Percentiles rank a stretch among this genome's conserved stretches.
Evolutionary conservation across 1,140 invertebrate genomes (phyloP).

Genomic region (Aphaenogaster rudis): DNA sequence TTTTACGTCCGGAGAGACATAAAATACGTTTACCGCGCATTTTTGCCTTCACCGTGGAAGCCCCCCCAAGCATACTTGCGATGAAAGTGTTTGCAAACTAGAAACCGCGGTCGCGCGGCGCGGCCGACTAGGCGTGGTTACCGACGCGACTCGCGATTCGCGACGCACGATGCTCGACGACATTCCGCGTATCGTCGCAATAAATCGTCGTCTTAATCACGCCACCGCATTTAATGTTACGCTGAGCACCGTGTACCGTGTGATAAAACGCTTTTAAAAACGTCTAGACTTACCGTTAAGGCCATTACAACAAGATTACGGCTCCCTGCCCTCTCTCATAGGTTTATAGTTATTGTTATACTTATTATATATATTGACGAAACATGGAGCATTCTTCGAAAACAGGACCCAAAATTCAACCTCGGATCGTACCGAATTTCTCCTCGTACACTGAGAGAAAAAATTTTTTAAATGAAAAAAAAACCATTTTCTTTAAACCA

Average conservation of each 20-base stretch:
- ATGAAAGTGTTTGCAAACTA: conserved; percentile 62
- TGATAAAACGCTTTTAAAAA: conserved; percentile 1
- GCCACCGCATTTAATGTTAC: conserved; percentile 27
- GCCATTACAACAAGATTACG: neutral
- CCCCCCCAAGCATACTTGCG: conserved; percentile 40
- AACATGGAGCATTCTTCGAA: neutral
- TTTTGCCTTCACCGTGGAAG: conserved; percentile 29
- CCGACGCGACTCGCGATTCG: conserved; percentile 39
- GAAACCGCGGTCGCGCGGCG: conserved; percentile 20
- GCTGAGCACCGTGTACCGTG: neutral
- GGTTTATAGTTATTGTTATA: conserved; percentile 1
- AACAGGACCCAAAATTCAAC: neutral
- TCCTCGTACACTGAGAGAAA: neutral
- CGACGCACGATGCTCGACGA: conserved; percentile 33
- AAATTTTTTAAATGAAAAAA: too few relatives aligned
- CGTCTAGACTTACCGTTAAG: neutral
- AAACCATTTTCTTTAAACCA: too few relatives aligned
- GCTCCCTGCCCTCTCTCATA: neutral
- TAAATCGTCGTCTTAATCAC: conserved; percentile 57
- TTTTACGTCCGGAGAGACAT: conserved; percentile 54
- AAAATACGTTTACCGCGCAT: conserved; percentile 52
- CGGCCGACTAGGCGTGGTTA: conserved; percentile 50
- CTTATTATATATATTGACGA: neutral
- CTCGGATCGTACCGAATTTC: neutral
- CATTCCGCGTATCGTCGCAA: conserved; percentile 34